Percentiles rank a stretch among this genome's conserved stretches.
phyloP scores from a whole-genome alignment of 2,113 vertebrate genomes.

The Saccopteryx leptura region DNA sequence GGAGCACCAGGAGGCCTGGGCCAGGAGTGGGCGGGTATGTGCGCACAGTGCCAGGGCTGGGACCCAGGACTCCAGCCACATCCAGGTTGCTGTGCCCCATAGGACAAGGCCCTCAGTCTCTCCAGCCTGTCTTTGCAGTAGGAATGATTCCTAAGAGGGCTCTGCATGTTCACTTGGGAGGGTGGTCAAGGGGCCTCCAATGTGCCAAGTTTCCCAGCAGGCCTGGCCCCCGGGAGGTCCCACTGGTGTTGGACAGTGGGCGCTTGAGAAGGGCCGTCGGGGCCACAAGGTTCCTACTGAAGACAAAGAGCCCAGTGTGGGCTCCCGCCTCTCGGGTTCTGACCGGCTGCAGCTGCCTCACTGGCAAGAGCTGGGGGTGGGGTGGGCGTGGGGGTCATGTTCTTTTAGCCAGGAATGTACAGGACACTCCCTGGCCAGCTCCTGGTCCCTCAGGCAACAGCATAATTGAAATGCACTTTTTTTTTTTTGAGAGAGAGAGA shows the following conservation, averaged over 20 bases:
- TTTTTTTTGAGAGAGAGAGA: no score
- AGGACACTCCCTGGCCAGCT: neutral
- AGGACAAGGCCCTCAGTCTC: neutral
- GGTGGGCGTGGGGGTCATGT: constrained; percentile 33
- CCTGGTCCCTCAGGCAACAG: neutral
- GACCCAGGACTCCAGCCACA: neutral
- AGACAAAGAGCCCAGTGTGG: constrained; percentile 83
- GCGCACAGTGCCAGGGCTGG: neutral
- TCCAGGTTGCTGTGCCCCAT: neutral
- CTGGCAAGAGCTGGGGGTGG: constrained; percentile 61
- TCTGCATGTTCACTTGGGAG: constrained; percentile 63
- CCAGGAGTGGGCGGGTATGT: no score
- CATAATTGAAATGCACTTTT: neutral
- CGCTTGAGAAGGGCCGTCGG: constrained; percentile 77
- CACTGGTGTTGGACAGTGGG: constrained; percentile 74
- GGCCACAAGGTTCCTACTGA: constrained; percentile 72
- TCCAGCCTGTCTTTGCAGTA: neutral
- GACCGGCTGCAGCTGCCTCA: constrained; percentile 82
- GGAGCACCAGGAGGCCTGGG: neutral
- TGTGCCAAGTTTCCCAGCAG: constrained; percentile 76
- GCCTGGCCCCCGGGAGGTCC: constrained; percentile 59
- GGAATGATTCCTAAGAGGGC: constrained; percentile 41
- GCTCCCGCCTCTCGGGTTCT: constrained; percentile 46
- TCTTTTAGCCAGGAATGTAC: neutral
- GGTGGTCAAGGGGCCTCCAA: constrained; percentile 7